phyloP scores from a whole-genome alignment of 2,113 vertebrate species.

The Aspidoscelis tigris region DNA sequence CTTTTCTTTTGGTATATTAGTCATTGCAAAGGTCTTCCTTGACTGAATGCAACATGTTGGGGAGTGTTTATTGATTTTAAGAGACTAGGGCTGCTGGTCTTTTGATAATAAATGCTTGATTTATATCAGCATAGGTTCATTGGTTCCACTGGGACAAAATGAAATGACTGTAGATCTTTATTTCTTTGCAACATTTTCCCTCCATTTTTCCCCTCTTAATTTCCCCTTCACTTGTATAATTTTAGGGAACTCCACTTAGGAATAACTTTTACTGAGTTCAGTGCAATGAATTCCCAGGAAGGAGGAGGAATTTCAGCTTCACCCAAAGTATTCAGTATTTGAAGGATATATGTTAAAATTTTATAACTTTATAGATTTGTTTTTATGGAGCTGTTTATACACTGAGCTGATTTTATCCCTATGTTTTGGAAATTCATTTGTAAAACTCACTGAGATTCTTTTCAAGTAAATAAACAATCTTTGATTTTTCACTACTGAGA shows the following conservation, averaged over 20 bases:
- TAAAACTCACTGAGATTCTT: too few species aligned
- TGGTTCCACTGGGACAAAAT: conserved; percentile 38
- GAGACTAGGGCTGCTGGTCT: conserved; percentile 42
- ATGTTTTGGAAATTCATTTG: too few species aligned
- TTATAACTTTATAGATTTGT: conserved; percentile 23
- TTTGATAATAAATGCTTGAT: conserved; percentile 61
- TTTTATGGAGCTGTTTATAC: not conserved
- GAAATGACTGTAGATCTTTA: conserved; percentile 47
- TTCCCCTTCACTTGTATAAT: not conserved
- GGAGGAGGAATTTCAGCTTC: not conserved
- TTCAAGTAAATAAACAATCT: too few species aligned
- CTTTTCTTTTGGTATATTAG: conserved; percentile 34
- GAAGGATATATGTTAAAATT: conserved; percentile 33
- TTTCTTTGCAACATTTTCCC: not conserved
- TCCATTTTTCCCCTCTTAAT: not conserved
- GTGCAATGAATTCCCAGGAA: not conserved
- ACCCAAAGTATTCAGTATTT: conserved; percentile 46
- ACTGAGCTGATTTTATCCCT: too few species aligned
- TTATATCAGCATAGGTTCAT: conserved; percentile 29
- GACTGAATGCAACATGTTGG: conserved; percentile 55
- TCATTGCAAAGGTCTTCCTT: conserved; percentile 51
- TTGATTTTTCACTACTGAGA: too few species aligned
- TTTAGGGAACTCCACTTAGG: not conserved
- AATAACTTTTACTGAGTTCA: not conserved
- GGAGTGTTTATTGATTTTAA: conserved; percentile 48